Conservation (phyloP, 2,797 vertebrate species). For the Carapus acus region DNA sequence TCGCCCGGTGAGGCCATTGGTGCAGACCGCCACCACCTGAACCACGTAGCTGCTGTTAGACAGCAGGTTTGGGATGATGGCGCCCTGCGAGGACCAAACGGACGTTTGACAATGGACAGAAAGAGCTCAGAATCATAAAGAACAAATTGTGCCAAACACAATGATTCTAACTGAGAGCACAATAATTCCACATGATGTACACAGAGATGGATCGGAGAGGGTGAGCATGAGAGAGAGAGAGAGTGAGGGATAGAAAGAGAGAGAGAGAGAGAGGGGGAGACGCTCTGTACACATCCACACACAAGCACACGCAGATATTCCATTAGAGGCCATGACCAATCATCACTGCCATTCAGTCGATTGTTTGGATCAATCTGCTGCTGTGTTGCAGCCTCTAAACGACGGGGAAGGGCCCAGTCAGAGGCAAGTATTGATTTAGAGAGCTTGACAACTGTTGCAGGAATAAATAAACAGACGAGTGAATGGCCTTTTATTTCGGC, state of each 20-base stretch:
- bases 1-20: constrained; percentile 86
- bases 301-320: constrained; percentile 1
- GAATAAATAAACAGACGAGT: background rate
- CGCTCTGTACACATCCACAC: background rate
- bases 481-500: background rate
- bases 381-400: background rate
- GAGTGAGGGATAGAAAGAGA: no score
- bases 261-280: background rate
- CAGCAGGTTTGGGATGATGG: constrained; percentile 84
- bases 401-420: background rate
- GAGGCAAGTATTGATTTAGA: background rate
- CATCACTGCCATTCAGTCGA: constrained; percentile 10
- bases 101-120: background rate
- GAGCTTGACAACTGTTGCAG: background rate
- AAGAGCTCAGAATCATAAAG: no score
- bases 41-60: constrained; percentile 96
- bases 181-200: no score
- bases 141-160: no score
- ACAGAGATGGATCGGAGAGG: no score
- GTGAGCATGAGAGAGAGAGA: no score
- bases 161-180: no score
- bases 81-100: constrained; percentile 72
- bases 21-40: constrained; percentile 91
- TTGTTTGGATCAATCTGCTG: constrained; percentile 21
- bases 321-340: constrained; percentile 24